Conservation (phyloP, 2,888 invertebrate genomes). For the Ectobius pallidus region DNA sequence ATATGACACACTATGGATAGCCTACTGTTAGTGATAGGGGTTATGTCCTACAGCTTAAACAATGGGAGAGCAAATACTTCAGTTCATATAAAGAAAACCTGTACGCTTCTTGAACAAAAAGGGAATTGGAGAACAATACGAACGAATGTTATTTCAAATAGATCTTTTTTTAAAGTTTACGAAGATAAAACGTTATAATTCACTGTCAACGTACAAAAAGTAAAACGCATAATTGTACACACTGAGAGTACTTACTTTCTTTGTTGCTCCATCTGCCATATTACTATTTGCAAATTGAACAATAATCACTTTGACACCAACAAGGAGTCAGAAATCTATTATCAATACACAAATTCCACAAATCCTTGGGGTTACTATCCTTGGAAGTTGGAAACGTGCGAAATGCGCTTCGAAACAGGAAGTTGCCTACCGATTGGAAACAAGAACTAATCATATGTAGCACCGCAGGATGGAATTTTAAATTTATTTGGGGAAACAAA, state of each 20-base stretch:
- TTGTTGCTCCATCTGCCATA: constrained; percentile 39
- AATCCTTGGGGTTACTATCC: not conserved
- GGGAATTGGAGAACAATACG: too few species aligned
- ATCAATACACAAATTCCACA: not conserved
- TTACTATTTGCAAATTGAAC: constrained; percentile 23
- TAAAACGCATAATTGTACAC: not conserved
- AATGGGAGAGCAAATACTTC: too few species aligned
- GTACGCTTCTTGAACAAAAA: too few species aligned
- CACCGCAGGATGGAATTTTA: not conserved
- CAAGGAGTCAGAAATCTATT: not conserved
- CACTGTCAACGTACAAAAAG: constrained; percentile 5
- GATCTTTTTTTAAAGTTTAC: too few species aligned
- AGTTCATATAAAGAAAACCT: too few species aligned
- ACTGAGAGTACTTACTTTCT: constrained; percentile 35
- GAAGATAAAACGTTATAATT: too few species aligned
- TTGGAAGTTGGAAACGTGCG: constrained; percentile 28
- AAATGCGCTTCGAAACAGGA: constrained; percentile 27
- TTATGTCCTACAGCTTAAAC: too few species aligned
- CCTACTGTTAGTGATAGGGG: too few species aligned
- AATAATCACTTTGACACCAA: constrained; percentile 15
- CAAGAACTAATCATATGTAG: constrained; percentile 1
- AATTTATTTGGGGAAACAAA: not conserved
- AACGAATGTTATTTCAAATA: too few species aligned
- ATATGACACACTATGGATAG: too few species aligned
- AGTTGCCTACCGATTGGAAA: not conserved